Evolutionary conservation across 2,797 vertebrate species (phyloP).

Genomic region (Arrhamphus sclerolepis): DNA sequence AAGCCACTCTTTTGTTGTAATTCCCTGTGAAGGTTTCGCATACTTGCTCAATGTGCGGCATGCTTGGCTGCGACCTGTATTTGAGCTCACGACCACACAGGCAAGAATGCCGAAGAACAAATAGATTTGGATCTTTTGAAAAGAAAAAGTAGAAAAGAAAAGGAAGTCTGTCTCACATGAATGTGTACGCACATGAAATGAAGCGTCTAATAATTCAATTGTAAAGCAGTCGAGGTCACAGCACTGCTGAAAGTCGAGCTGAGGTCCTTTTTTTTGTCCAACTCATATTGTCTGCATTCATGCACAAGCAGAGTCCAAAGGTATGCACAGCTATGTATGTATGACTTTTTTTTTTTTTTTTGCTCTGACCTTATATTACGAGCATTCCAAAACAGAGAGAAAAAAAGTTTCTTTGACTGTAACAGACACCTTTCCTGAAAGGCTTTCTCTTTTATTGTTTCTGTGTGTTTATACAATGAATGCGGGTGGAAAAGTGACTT

Average conservation of each 20-base stretch:
- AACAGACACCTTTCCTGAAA: no score
- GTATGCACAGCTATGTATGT: background rate
- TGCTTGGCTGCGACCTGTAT: background rate
- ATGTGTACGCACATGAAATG: background rate
- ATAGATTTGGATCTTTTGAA: background rate
- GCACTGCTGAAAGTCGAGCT: constrained; percentile 6
- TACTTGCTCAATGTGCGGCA: background rate
- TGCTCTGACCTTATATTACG: constrained; percentile 17
- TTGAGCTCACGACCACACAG: constrained; percentile 1
- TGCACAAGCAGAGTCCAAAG: background rate
- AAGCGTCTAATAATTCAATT: background rate
- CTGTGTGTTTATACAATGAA: no score
- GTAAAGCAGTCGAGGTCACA: constrained; percentile 1
- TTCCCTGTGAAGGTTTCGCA: background rate
- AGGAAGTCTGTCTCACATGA: background rate
- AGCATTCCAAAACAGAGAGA: constrained; percentile 15
- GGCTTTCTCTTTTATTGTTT: no score
- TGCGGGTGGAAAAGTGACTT: no score
- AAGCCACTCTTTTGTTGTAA: background rate
- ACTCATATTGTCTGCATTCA: no score
- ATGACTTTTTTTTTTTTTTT: constrained; percentile 9
- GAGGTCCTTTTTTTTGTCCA: constrained; percentile 4
- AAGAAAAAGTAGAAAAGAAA: background rate
- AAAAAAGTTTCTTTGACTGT: no score
- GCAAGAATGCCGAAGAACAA: background rate